Conservation (phyloP, 2,888 invertebrate species). For the Drosophila kokeensis region DNA sequence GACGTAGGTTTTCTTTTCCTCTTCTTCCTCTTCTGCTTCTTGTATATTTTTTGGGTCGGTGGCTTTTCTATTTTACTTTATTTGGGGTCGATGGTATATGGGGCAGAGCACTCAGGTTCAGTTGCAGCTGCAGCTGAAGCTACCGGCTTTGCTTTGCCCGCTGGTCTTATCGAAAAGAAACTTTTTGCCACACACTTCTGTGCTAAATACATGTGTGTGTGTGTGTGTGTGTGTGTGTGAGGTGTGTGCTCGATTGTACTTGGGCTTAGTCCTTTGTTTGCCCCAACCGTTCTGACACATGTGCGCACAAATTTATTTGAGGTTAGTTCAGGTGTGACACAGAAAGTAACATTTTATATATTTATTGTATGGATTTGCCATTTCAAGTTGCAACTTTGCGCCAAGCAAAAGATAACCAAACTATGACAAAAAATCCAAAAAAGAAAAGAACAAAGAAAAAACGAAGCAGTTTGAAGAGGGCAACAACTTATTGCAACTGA, state of each 20-base stretch:
- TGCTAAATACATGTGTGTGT: not conserved
- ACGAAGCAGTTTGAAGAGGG: not conserved
- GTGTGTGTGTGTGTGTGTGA: conserved; percentile 16
- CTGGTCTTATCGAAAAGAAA: conserved; percentile 61
- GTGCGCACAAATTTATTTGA: conserved; percentile 78
- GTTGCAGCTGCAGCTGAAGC: conserved; percentile 1
- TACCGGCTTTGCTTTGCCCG: conserved; percentile 30
- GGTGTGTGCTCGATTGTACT: conserved; percentile 15
- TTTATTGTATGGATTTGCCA: conserved; percentile 80
- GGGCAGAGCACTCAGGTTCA: conserved; percentile 54
- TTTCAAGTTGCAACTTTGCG: conserved; percentile 71
- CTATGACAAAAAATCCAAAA: conserved; percentile 60
- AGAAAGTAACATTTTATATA: conserved; percentile 78
- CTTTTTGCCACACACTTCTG: conserved; percentile 54
- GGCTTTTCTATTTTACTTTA: conserved; percentile 8
- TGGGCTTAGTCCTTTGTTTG: conserved; percentile 51
- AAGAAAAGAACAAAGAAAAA: not conserved
- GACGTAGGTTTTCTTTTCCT: conserved; percentile 24
- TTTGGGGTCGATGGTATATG: not conserved
- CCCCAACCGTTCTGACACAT: conserved; percentile 60
- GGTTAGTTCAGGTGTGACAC: conserved; percentile 81
- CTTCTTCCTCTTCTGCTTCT: not conserved
- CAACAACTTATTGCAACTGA: conserved; percentile 65
- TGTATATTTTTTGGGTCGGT: conserved; percentile 1
- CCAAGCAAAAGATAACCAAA: conserved; percentile 62